phyloP scores from a whole-genome alignment of 2,113 vertebrate genomes.

The Passer domesticus region DNA sequence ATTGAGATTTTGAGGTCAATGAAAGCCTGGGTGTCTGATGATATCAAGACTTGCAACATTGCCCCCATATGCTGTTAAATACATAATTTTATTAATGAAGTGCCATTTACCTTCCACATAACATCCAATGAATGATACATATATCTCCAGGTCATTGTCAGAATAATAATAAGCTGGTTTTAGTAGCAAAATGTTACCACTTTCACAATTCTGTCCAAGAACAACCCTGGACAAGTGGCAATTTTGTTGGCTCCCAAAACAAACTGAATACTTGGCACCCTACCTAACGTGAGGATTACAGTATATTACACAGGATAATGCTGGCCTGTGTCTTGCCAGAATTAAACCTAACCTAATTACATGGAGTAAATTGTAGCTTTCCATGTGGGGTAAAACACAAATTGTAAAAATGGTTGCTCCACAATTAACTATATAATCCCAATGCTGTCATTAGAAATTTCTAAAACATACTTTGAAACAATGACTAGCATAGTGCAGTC shows the following conservation, averaged over 20 bases:
- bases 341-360: slow-evolving; percentile 63
- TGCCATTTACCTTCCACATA: neutral
- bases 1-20: neutral
- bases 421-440: slow-evolving; percentile 33
- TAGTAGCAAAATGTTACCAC: slow-evolving; percentile 35
- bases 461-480: slow-evolving; percentile 52
- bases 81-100: neutral
- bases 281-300: slow-evolving; percentile 46
- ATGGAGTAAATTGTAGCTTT: slow-evolving; percentile 52
- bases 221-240: slow-evolving; percentile 61
- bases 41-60: neutral
- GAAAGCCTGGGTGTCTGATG: neutral
- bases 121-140: neutral
- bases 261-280: slow-evolving; percentile 56
- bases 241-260: slow-evolving; percentile 64
- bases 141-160: neutral
- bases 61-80: neutral
- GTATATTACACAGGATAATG: slow-evolving; percentile 53
- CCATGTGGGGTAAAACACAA: slow-evolving; percentile 57
- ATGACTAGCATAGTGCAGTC: neutral
- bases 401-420: slow-evolving; percentile 44
- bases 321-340: slow-evolving; percentile 33
- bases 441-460: slow-evolving; percentile 54
- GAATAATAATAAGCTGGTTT: neutral
- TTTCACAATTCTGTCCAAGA: slow-evolving; percentile 53